Evolutionary conservation across 2,113 vertebrate genomes (phyloP).

Genomic region (Perca flavescens): DNA sequence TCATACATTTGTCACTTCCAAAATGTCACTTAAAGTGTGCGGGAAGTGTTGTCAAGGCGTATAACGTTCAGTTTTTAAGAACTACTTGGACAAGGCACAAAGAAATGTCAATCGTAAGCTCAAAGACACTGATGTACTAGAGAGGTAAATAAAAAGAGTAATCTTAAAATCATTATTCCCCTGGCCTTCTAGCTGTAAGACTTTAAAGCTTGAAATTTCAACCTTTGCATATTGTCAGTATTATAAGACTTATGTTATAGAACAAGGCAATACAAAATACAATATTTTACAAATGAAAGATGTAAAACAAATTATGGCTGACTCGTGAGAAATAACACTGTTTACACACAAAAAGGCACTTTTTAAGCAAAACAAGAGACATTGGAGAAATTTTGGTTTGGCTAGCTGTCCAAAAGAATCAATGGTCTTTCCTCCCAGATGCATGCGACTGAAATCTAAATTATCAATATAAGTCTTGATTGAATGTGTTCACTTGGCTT

Average conservation of each 20-base stretch:
- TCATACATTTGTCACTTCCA: slow-evolving; percentile 62
- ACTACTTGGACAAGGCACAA: slow-evolving; percentile 25
- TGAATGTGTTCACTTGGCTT: slow-evolving; percentile 34
- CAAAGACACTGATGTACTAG: slow-evolving; percentile 19
- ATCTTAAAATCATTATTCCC: slow-evolving; percentile 10
- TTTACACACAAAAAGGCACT: slow-evolving; percentile 81
- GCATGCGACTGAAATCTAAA: slow-evolving; percentile 21
- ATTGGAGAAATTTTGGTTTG: slow-evolving; percentile 70
- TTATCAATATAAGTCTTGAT: slow-evolving; percentile 19
- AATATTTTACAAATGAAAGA: slow-evolving; percentile 63
- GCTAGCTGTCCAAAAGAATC: slow-evolving; percentile 52
- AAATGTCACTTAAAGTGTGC: slow-evolving; percentile 46
- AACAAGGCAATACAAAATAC: slow-evolving; percentile 67
- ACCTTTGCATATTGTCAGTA: slow-evolving; percentile 67
- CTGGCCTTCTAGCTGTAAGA: slow-evolving; percentile 8
- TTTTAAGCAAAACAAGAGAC: slow-evolving; percentile 59
- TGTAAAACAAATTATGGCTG: slow-evolving; percentile 69
- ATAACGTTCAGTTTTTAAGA: slow-evolving; percentile 42
- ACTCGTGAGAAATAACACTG: slow-evolving; percentile 81
- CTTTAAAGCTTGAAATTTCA: slow-evolving; percentile 41
- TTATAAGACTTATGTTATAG: slow-evolving; percentile 69
- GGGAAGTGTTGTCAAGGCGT: slow-evolving; percentile 61
- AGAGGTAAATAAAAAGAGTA: slow-evolving; percentile 29
- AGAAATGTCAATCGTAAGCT: slow-evolving; percentile 9
- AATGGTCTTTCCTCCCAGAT: slow-evolving; percentile 35